phyloP scores from a whole-genome alignment of 2,113 vertebrate genomes.

The Sigmodon hispidus region DNA sequence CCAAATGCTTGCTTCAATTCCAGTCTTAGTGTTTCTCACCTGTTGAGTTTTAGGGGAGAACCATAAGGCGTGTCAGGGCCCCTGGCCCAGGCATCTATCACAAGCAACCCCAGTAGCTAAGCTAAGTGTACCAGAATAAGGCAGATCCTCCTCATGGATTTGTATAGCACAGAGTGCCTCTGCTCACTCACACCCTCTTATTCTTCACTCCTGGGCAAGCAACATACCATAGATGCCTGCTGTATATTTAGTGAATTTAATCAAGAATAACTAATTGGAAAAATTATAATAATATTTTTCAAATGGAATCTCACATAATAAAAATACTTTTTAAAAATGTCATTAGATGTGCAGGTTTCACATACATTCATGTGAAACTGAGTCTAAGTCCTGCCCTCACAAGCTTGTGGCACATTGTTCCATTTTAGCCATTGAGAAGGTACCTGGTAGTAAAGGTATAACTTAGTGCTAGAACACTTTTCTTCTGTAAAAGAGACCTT shows the following conservation, averaged over 20 bases:
- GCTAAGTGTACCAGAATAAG: constrained; percentile 81
- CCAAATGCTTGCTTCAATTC: constrained; percentile 87
- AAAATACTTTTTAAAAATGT: background rate
- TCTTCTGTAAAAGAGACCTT: no score
- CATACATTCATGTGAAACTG: constrained; percentile 41
- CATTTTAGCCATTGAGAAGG: constrained; percentile 4
- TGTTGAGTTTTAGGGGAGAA: background rate
- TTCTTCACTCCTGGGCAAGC: background rate
- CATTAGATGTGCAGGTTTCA: constrained; percentile 13
- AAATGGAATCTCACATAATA: constrained; percentile 32
- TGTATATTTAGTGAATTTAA: constrained; percentile 46
- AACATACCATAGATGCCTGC: background rate
- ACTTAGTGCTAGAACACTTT: background rate
- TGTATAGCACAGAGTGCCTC: background rate
- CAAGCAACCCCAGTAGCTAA: constrained; percentile 88
- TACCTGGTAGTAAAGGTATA: background rate
- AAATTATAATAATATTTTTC: constrained; percentile 60
- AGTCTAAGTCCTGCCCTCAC: background rate
- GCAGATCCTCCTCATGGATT: constrained; percentile 82
- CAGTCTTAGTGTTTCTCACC: constrained; percentile 13
- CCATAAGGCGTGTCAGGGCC: constrained; percentile 78
- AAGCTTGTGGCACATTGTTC: background rate
- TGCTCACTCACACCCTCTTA: background rate
- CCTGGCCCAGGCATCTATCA: constrained; percentile 92
- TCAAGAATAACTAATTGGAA: background rate